phyloP scores from a whole-genome alignment of 1,140 invertebrate species.

The Batillaria attramentaria region DNA sequence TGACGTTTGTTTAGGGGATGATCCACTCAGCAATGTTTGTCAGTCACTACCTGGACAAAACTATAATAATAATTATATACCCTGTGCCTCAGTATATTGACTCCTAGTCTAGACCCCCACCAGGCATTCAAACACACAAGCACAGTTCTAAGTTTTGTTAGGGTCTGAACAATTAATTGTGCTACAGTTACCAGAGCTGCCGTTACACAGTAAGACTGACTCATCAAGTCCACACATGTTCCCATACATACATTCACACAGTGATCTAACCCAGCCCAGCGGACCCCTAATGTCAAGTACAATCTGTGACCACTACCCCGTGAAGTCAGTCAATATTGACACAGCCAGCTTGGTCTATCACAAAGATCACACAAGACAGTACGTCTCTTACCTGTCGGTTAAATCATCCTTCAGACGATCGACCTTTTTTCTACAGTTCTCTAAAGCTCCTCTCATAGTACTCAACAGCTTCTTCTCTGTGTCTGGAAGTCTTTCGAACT shows the following conservation, averaged over 20 bases:
- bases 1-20: too few species aligned
- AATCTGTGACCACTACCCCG: conserved; percentile 10
- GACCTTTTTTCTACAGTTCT: conserved; percentile 39
- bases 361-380: background rate
- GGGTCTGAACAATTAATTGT: too few species aligned
- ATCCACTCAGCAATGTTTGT: too few species aligned
- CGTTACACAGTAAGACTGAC: too few species aligned
- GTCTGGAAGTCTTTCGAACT: conserved; percentile 36
- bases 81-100: too few species aligned
- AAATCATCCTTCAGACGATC: conserved; percentile 39
- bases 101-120: too few species aligned
- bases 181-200: too few species aligned
- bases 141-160: too few species aligned
- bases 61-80: too few species aligned
- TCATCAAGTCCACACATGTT: background rate
- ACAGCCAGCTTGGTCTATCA: background rate
- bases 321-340: conserved; percentile 8
- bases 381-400: conserved; percentile 16
- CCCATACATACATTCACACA: background rate
- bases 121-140: background rate
- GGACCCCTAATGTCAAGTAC: background rate
- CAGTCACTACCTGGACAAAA: too few species aligned
- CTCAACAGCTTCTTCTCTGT: conserved; percentile 41
- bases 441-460: conserved; percentile 30
- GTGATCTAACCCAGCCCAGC: background rate